Evolutionary conservation across 2,888 invertebrate species (phyloP), one percentile per base, ranked within the genome.

Genomic region (Dyspetes luteomarginatus): DNA sequence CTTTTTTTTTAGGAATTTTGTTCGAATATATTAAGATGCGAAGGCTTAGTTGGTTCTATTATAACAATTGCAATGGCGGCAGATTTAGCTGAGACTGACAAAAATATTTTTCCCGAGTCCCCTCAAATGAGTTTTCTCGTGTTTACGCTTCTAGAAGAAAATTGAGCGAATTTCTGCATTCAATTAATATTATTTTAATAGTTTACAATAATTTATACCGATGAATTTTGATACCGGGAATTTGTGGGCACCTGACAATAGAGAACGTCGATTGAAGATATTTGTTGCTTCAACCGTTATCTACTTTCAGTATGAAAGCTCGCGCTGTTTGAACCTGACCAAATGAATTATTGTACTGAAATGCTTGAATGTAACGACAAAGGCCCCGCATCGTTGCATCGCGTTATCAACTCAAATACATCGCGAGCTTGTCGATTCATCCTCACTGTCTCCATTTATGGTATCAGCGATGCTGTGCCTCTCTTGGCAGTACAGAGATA

Each of bases 261-360:
- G 24, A 9, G 26, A 48, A 41, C 43, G 55, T 58, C 58, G 56
- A 36, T 74, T 74, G 58, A 67, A 64, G 65, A 48, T 65, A 50
- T 74, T 56, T 48, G n/a, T 36, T 56, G 65, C 45, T 74, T 67
- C 74, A 74, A 67, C 67, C 65, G 74, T 74, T 74, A 74, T 74
- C 74, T 74, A 67, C 48, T 74, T 74, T 24, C 36, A 36, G 65
- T 36, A 67, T 74, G 26, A 58, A 74, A 74, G 74, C 74, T 56
- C 22, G n/a, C 36, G n/a, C 41, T 30, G 24, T 67, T 30, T 24
- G 48, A 43, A 58, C 56, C 71, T 78, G 71, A 72, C 78, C 65
- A 71, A 78, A 78, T 78, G 71, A 78, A 78, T 78, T 78, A 74
- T 74, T 78, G 65, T 65, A 72, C 65, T 72, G 72, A 65, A 78